phyloP scores from a whole-genome alignment of 2,113 vertebrate species.

The Syngnathus scovelli region DNA sequence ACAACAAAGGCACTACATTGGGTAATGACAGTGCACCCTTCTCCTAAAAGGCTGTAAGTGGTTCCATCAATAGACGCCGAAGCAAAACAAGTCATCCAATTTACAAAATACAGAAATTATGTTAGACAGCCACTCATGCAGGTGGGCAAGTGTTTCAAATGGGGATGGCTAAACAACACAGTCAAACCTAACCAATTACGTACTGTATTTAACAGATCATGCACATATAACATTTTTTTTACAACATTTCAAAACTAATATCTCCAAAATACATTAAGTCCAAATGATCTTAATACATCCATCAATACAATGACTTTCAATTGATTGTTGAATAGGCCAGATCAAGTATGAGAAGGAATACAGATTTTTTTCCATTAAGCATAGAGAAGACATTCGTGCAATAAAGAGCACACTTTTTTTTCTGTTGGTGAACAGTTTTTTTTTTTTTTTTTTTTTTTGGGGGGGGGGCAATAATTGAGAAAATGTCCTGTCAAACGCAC shows the following conservation, averaged over 20 bases:
- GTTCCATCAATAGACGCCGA: constrained; percentile 4
- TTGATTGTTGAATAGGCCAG: too few relatives aligned
- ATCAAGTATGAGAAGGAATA: too few relatives aligned
- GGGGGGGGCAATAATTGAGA: background rate
- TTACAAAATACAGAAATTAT: background rate
- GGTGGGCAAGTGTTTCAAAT: background rate
- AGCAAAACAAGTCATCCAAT: constrained; percentile 7
- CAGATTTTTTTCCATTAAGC: background rate
- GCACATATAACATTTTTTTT: too few relatives aligned
- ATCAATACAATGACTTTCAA: too few relatives aligned
- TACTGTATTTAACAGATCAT: background rate
- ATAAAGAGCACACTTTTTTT: background rate
- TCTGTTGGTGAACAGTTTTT: background rate
- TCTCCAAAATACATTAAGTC: background rate
- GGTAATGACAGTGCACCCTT: constrained; percentile 24
- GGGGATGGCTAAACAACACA: background rate
- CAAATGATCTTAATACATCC: too few relatives aligned
- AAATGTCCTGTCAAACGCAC: too few relatives aligned
- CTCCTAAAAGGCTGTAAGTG: constrained; percentile 6
- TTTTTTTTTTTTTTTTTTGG: background rate
- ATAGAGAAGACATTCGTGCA: background rate
- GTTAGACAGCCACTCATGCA: background rate
- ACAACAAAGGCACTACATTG: constrained; percentile 35
- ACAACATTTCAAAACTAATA: background rate
- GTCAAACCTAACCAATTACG: background rate